These are phyloP conservation scores for Lophotriccus pileatus DNA, from an alignment of 2,797 vertebrate species.

Conservation along the genomic window DNA sequence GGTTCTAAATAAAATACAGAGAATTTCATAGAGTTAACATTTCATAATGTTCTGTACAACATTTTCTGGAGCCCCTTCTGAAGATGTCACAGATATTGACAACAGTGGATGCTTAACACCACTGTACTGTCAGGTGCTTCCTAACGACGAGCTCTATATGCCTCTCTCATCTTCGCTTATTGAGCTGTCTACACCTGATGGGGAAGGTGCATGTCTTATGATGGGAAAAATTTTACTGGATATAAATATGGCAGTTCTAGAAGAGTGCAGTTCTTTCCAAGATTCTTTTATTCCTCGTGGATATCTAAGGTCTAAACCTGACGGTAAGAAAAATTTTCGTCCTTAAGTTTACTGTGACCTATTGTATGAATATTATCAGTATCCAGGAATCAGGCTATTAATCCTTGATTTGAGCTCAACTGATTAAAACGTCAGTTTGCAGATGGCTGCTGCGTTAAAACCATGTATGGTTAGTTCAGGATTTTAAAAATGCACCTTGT, in stretches of 20 bases:
- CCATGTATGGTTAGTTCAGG: neutral
- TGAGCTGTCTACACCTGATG: constrained; percentile 55
- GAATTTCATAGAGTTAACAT: neutral
- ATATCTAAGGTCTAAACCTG: constrained; percentile 21
- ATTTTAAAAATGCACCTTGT: neutral
- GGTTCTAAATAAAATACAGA: neutral
- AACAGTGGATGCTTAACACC: constrained; percentile 77
- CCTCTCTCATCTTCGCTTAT: constrained; percentile 54
- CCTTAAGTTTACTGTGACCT: neutral
- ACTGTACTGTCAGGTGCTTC: constrained; percentile 82
- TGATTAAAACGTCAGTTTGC: neutral
- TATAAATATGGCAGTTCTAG: constrained; percentile 68
- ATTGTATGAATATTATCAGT: neutral
- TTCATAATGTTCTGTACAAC: constrained; percentile 83
- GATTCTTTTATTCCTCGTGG: constrained; percentile 42
- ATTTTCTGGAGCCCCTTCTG: constrained; percentile 78
- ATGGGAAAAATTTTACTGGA: constrained; percentile 77
- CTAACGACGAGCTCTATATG: constrained; percentile 78
- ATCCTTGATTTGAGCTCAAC: neutral
- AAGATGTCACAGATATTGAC: constrained; percentile 66
- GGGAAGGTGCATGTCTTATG: constrained; percentile 63
- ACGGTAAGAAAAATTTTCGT: constrained; percentile 39
- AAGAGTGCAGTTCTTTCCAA: constrained; percentile 48
- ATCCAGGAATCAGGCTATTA: neutral
- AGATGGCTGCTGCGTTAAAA: neutral